phyloP scores from a whole-genome alignment of 2,888 invertebrate species.

The Coenonympha glycerion region DNA sequence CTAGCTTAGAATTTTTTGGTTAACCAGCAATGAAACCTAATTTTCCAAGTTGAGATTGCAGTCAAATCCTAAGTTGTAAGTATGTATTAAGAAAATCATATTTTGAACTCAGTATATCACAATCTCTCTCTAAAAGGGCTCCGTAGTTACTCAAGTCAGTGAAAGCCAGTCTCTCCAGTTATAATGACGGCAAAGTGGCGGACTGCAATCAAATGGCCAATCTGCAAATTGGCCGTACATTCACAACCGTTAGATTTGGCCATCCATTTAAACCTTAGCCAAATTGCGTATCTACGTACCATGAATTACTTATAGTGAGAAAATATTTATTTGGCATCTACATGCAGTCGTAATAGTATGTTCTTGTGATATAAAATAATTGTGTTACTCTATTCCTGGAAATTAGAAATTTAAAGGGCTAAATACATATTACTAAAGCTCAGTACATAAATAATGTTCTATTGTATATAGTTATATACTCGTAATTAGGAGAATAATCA shows the following conservation, averaged over 20 bases:
- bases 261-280: neutral
- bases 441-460: too few relatives aligned
- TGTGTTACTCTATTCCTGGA: too few relatives aligned
- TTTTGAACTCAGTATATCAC: neutral
- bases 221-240: conserved; percentile 18
- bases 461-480: too few relatives aligned
- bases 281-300: neutral
- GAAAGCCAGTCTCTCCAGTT: conserved; percentile 1
- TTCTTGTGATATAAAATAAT: too few relatives aligned
- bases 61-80: too few relatives aligned
- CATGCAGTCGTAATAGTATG: too few relatives aligned
- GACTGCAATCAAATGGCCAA: conserved; percentile 11
- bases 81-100: neutral
- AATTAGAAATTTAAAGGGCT: too few relatives aligned
- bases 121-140: conserved; percentile 16
- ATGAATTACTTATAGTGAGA: conserved; percentile 3
- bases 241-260: neutral
- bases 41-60: too few relatives aligned
- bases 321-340: neutral
- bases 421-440: too few relatives aligned
- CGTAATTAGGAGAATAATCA: too few relatives aligned
- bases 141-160: conserved; percentile 11
- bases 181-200: conserved; percentile 6
- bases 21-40: too few relatives aligned
- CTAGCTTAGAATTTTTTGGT: too few relatives aligned